A percentile compares a stretch with the other conserved stretches of the same genome.
These are phyloP conservation scores for Polyommatus icarus DNA, from an alignment of 2,888 invertebrate genomes.

Conservation along the genomic window DNA sequence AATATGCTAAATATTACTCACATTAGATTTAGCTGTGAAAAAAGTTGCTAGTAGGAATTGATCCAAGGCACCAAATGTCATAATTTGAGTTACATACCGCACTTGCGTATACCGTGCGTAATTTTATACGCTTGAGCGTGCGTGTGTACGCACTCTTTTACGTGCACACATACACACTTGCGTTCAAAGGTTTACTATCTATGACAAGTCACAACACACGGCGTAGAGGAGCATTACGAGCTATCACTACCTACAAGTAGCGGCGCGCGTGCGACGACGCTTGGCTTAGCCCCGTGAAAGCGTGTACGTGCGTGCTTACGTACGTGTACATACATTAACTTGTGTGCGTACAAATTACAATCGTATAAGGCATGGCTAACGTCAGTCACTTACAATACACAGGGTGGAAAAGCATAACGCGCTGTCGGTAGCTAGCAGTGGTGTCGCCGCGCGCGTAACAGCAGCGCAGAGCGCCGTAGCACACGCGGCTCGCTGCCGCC, in stretches of 20 bases:
- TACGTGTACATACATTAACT: not conserved
- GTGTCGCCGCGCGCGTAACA: too few species aligned
- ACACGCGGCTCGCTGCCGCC: too few species aligned
- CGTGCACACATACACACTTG: too few species aligned
- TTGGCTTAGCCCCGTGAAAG: too few species aligned
- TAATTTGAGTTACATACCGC: too few species aligned
- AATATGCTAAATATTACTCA: not conserved
- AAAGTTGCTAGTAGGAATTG: too few species aligned
- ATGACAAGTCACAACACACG: conserved; percentile 64
- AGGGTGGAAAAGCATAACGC: conserved; percentile 68
- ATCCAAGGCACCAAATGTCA: too few species aligned
- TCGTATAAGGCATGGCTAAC: too few species aligned
- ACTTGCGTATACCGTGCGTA: not conserved
- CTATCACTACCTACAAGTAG: conserved; percentile 65
- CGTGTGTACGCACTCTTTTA: not conserved
- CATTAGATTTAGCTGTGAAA: not conserved
- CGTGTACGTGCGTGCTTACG: too few species aligned
- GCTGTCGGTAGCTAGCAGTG: conserved; percentile 69
- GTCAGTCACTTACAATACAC: conserved; percentile 60
- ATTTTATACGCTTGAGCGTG: not conserved
- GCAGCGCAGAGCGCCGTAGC: too few species aligned
- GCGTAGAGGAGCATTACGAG: conserved; percentile 67
- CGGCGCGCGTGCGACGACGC: conserved; percentile 64
- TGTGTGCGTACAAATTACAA: too few species aligned
- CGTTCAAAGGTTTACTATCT: too few species aligned